Percentiles rank a stretch among this genome's conserved stretches.
Evolutionary conservation across 2,113 vertebrate genomes (phyloP).

Genomic region (Sus scrofa): T2T-Sscrofa CM000822.6:80799001-80799500

Average conservation of each 20-base stretch:
- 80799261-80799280: background rate
- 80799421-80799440: background rate
- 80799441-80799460: background rate
- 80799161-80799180: accelerated
- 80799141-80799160: background rate
- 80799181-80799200: no score
- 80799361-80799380: no score
- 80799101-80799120: background rate
- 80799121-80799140: background rate
- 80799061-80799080: accelerated
- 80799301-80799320: no score
- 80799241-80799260: background rate
- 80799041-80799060: background rate
- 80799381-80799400: no score
- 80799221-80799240: background rate
- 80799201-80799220: no score
- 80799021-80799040: background rate
- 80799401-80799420: background rate
- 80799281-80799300: no score
- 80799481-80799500: background rate
- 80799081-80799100: background rate
- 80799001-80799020: background rate
- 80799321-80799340: no score
- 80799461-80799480: background rate
- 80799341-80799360: background rate